These are phyloP conservation scores for Thereva unica DNA, from an alignment of 2,888 invertebrate species.

Conservation along the genomic window DNA sequence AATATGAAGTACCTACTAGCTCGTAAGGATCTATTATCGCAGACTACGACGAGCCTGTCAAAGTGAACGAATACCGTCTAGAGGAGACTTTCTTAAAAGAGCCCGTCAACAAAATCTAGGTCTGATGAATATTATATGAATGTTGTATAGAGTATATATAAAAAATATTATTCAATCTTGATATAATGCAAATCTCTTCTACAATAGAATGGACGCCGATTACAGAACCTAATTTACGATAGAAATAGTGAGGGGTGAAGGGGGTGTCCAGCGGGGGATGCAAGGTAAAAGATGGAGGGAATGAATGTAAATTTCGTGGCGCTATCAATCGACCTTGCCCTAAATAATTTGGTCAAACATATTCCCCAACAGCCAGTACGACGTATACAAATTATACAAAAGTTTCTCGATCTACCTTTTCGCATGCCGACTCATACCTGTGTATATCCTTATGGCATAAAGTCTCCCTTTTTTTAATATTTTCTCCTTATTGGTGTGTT, in stretches of 20 bases:
- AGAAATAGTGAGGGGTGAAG: slow-evolving; percentile 22
- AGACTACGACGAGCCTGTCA: not conserved
- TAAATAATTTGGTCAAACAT: slow-evolving; percentile 40
- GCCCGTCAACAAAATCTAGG: slow-evolving; percentile 7
- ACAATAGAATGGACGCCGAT: slow-evolving; percentile 23
- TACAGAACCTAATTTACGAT: slow-evolving; percentile 24
- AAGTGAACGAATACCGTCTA: not conserved
- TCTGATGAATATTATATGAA: not conserved
- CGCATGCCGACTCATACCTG: not conserved
- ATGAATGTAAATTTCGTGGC: too few relatives aligned
- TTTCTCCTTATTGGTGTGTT: slow-evolving; percentile 7
- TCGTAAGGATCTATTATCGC: too few relatives aligned
- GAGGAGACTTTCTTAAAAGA: slow-evolving; percentile 10
- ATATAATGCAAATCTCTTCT: slow-evolving; percentile 28
- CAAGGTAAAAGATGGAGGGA: not conserved
- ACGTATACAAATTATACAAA: slow-evolving; percentile 10
- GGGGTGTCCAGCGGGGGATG: not conserved
- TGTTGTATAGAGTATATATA: slow-evolving; percentile 12
- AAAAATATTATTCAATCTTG: slow-evolving; percentile 19
- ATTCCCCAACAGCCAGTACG: not conserved
- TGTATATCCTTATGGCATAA: not conserved
- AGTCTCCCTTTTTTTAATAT: not conserved
- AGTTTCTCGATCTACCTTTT: too few relatives aligned
- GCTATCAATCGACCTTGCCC: slow-evolving; percentile 39
- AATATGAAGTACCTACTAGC: not conserved